These are phyloP conservation scores for Drosophila paulistorum DNA, from an alignment of 1,140 invertebrate species.

Conservation along the genomic window DNA sequence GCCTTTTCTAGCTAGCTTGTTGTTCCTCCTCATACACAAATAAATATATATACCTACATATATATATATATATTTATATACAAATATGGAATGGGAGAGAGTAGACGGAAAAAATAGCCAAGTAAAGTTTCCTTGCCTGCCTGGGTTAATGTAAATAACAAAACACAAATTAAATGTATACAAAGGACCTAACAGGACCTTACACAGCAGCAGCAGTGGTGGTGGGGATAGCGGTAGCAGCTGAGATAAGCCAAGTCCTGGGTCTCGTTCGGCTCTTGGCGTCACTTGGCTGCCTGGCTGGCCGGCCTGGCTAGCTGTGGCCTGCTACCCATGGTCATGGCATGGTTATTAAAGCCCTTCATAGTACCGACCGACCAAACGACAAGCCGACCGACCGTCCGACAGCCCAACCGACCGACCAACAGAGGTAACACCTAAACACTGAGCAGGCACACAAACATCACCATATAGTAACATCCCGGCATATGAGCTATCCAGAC, in stretches of 20 bases:
- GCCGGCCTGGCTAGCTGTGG: slow-evolving; percentile 1
- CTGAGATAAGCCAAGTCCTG: slow-evolving; percentile 70
- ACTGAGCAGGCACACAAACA: neutral
- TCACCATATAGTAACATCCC: slow-evolving; percentile 1
- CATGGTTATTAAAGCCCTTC: slow-evolving; percentile 59
- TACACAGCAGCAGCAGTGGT: slow-evolving; percentile 24
- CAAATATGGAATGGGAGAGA: slow-evolving; percentile 32
- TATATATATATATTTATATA: slow-evolving; percentile 3
- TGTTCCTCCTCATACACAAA: neutral
- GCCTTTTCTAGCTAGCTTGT: slow-evolving; percentile 32
- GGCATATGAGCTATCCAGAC: slow-evolving; percentile 36
- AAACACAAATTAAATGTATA: slow-evolving; percentile 82
- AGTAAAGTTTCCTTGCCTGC: slow-evolving; percentile 39
- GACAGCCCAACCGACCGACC: neutral
- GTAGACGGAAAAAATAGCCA: slow-evolving; percentile 52
- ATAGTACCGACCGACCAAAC: slow-evolving; percentile 22
- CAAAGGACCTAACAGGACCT: slow-evolving; percentile 56
- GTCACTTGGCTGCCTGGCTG: slow-evolving; percentile 57
- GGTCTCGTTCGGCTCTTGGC: slow-evolving; percentile 28
- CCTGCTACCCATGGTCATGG: slow-evolving; percentile 46
- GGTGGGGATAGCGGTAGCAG: slow-evolving; percentile 39
- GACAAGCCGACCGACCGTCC: too few species aligned
- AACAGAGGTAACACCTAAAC: slow-evolving; percentile 58
- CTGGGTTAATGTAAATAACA: slow-evolving; percentile 80
- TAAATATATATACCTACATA: slow-evolving; percentile 1